Evolutionary conservation across 2,797 vertebrate species (phyloP), one percentile per base, ranked within the genome.

Genomic region (Percopsis omiscomaycus): DNA sequence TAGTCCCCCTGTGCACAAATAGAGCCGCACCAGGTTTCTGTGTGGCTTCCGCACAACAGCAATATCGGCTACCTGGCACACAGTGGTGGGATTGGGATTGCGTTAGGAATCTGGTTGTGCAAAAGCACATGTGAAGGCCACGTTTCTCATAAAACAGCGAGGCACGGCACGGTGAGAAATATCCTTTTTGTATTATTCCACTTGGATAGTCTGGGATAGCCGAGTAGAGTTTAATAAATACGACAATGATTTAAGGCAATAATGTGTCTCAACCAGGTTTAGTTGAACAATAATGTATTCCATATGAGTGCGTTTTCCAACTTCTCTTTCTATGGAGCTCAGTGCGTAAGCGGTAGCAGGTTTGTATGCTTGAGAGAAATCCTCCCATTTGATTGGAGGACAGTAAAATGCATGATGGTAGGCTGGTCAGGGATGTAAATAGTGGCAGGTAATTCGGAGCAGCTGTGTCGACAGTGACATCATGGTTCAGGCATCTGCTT

Each of bases 401-500:
- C 59, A 44, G 69, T n/a, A 55, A 62, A 55, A 62, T 57, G 72
- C 72, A 32, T 60, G 65, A 65, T 10, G 49, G 44, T 16, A 15
- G 44, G 44, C 3, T 68, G 52, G 71, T 73, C 46, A 14, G 64
- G 12, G 12, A 46, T 14, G 14, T 42, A 73, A 62, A 60, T 13
- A 69, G 49, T 66, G 73, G 72, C 68, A 46, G 70, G 67, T 82
- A 71, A 86, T 67, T 47, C 13, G 12, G 68, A 84, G 76, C 87
- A 87, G 84, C 79, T 84, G 81, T 78, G 55, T 28, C 46, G 46
- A 68, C 59, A 15, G 32, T 86, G 81, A 90, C 67, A 75, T 86
- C 80, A 88, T 57, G 59, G 73, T 68, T 73, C 67, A 81, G 77
- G 77, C 73, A 83, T 84, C 52, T 61, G 60, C 55, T 52, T 69